Percentiles rank a stretch among this genome's conserved stretches.
Conservation (phyloP, 2,888 invertebrate genomes). For the Cheilosia grossa region DNA sequence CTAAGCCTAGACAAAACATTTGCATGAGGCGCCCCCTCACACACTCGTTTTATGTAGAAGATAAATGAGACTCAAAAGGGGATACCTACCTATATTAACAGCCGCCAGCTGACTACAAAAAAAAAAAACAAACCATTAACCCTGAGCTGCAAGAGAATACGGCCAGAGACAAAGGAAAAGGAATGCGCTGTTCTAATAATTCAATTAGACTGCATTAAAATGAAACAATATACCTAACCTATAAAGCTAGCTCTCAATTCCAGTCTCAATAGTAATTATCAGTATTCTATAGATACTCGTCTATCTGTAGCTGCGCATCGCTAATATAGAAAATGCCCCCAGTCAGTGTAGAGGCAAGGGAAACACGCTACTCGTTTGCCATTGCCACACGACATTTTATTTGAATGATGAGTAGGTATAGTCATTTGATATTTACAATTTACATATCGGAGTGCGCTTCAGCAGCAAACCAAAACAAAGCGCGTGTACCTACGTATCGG, state of each 20-base stretch:
- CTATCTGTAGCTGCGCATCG: conserved; percentile 11
- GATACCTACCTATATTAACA: not conserved
- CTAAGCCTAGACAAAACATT: conserved; percentile 27
- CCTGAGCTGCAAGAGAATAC: conserved; percentile 62
- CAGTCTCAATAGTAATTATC: conserved; percentile 17
- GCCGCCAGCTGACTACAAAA: conserved; percentile 33
- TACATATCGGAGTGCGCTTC: conserved; percentile 37
- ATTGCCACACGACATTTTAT: conserved; percentile 70
- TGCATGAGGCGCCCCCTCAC: conserved; percentile 28
- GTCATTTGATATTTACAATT: conserved; percentile 71
- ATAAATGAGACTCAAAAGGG: conserved; percentile 2
- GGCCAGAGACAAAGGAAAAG: conserved; percentile 59
- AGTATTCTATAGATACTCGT: not conserved
- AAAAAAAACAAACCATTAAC: conserved; percentile 41
- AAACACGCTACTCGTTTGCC: conserved; percentile 55
- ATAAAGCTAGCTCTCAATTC: conserved; percentile 9
- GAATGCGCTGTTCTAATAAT: conserved; percentile 65
- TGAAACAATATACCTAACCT: conserved; percentile 7
- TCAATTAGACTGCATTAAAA: conserved; percentile 37
- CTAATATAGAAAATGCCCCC: not conserved
- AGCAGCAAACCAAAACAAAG: conserved; percentile 58
- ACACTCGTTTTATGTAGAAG: too few relatives aligned
- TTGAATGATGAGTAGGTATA: conserved; percentile 58
- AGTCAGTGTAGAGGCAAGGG: conserved; percentile 29
- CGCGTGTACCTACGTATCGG: conserved; percentile 4